Conservation (phyloP, 35 echinoderm and acorn worm genomes). For the Hemicentrotus pulcherrimus region DNA sequence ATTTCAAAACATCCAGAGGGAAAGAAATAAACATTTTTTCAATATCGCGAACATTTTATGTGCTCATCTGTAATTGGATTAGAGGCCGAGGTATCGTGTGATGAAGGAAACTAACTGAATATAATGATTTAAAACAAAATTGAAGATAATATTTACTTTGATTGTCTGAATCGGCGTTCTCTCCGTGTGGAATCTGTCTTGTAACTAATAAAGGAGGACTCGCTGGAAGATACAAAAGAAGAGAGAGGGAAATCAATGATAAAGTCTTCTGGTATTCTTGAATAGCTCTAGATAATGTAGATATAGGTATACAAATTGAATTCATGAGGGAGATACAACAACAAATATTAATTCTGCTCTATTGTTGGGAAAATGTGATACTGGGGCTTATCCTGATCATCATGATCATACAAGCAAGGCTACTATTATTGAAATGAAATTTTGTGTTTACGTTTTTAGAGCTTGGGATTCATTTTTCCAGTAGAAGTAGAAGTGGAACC, state of each 20-base stretch:
- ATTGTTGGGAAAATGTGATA: background rate
- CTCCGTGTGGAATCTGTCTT: background rate
- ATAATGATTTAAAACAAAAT: too few species aligned
- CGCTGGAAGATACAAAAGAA: conserved; percentile 2
- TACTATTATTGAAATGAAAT: background rate
- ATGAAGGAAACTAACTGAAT: too few species aligned
- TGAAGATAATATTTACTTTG: background rate
- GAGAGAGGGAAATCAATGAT: background rate
- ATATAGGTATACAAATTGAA: background rate
- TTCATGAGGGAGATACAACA: background rate
- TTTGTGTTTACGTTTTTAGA: background rate
- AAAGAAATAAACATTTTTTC: too few species aligned
- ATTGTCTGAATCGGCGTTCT: background rate
- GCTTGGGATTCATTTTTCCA: background rate
- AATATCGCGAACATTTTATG: too few species aligned
- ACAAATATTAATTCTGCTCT: background rate
- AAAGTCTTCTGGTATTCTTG: background rate
- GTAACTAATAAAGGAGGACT: conserved; percentile 29
- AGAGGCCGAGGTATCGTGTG: too few species aligned
- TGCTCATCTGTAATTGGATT: too few species aligned
- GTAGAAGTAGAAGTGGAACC: background rate
- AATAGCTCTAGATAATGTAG: background rate
- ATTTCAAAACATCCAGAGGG: too few species aligned
- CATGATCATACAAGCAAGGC: background rate
- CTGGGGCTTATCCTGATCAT: too few species aligned